Percentiles rank a stretch among this genome's conserved stretches.
phyloP scores from a whole-genome alignment of 2,797 vertebrate genomes.

The Streptopelia turtur region DNA sequence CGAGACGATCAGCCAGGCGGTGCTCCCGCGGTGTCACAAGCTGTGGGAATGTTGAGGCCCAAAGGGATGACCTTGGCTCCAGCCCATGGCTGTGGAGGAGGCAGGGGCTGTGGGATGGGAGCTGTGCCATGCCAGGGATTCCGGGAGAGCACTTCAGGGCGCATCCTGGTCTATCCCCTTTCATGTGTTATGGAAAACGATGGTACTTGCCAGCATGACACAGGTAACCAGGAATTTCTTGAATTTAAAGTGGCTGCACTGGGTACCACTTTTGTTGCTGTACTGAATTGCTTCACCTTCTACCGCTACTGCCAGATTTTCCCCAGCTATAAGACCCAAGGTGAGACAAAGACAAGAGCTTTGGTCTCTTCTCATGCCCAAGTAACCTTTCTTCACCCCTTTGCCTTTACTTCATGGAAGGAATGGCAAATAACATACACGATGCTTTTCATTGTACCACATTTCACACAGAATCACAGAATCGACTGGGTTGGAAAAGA shows the following conservation, averaged over 20 bases:
- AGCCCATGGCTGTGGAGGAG: fast-evolving
- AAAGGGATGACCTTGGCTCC: neutral
- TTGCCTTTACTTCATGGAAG: neutral
- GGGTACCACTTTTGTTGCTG: fast-evolving
- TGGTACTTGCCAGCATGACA: neutral
- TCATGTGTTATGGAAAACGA: fast-evolving
- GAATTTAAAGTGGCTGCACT: neutral
- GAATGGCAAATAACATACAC: neutral
- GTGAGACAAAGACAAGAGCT: neutral
- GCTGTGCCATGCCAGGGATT: neutral
- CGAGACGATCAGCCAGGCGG: fast-evolving
- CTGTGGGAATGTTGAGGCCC: neutral
- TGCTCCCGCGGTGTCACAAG: neutral
- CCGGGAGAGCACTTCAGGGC: neutral
- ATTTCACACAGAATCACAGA: too few species aligned
- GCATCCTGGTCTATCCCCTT: neutral
- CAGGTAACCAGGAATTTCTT: neutral
- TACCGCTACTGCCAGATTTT: neutral
- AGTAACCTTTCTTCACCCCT: neutral
- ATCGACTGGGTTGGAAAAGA: too few species aligned
- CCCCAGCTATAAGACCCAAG: neutral
- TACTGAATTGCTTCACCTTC: neutral
- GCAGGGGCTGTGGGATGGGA: neutral
- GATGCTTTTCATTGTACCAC: neutral
- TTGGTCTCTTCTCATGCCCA: neutral